Conservation (phyloP, 1,140 invertebrate genomes). For the Ephestia elutella region DNA sequence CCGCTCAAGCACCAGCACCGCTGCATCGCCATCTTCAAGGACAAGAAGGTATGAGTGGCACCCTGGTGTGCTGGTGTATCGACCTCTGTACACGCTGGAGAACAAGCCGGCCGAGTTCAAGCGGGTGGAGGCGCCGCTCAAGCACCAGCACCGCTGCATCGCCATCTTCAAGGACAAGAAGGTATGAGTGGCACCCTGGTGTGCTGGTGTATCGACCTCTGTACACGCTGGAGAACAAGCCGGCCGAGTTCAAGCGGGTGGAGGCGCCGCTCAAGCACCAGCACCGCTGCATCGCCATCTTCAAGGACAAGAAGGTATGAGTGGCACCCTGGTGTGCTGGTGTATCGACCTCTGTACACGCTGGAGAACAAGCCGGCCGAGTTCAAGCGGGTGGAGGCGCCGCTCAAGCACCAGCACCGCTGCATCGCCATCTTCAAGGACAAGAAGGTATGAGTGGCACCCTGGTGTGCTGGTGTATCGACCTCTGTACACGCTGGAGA, state of each 20-base stretch:
- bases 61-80: conserved; percentile 87
- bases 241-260: conserved; percentile 93
- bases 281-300: conserved; percentile 95
- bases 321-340: too few species aligned
- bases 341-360: conserved; percentile 96
- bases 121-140: conserved; percentile 94
- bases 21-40: conserved; percentile 95
- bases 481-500: conserved; percentile 97
- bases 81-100: conserved; percentile 95
- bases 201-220: conserved; percentile 92
- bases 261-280: conserved; percentile 98
- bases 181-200: neutral
- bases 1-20: conserved; percentile 96
- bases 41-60: conserved; percentile 83
- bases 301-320: conserved; percentile 87
- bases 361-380: conserved; percentile 95
- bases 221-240: conserved; percentile 95
- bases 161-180: conserved; percentile 95
- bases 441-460: conserved; percentile 80
- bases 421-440: conserved; percentile 96
- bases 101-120: conserved; percentile 95
- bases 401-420: conserved; percentile 95
- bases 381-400: conserved; percentile 95
- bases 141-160: conserved; percentile 95
- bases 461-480: too few species aligned